Conservation (phyloP, 2,113 vertebrate genomes). For the Passer montanus region DNA sequence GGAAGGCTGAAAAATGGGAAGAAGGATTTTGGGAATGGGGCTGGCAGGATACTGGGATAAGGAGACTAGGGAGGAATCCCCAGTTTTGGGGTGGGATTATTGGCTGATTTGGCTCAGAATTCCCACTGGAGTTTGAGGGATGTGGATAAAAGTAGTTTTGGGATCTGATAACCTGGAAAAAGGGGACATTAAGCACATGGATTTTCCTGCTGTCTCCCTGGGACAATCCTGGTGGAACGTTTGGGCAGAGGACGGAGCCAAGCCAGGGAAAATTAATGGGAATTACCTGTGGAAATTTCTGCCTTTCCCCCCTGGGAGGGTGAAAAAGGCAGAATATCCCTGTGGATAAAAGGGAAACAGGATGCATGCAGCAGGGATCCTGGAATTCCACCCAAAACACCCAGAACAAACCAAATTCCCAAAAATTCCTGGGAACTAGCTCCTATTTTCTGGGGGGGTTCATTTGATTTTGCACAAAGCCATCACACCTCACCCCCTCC, state of each 20-base stretch:
- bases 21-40: neutral
- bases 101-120: neutral
- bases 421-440: neutral
- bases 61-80: neutral
- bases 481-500: neutral
- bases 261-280: neutral
- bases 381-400: neutral
- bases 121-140: too few relatives aligned
- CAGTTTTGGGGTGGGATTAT: neutral
- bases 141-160: neutral
- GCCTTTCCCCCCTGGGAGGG: too few relatives aligned
- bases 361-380: neutral
- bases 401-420: neutral
- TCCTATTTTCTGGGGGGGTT: neutral
- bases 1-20: neutral
- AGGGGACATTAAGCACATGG: accelerated
- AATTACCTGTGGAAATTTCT: neutral
- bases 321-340: neutral
- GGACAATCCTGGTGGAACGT: neutral
- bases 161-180: neutral
- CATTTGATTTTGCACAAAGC: neutral
- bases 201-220: neutral
- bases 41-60: neutral
- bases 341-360: neutral
- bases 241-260: neutral